phyloP scores from a whole-genome alignment of 2,888 invertebrate species.

The Empis livida region DNA sequence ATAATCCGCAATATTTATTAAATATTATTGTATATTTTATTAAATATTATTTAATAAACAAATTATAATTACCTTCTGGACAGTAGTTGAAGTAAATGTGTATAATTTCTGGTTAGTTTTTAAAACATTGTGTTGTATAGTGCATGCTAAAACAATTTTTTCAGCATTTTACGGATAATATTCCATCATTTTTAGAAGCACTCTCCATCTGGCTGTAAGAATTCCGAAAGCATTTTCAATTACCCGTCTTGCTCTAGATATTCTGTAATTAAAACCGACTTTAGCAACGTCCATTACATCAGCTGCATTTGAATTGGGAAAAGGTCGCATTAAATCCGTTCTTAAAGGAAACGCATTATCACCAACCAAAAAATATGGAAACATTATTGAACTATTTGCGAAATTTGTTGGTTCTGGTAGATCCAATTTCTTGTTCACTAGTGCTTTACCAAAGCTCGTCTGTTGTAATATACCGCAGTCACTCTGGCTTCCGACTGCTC shows the following conservation, averaged over 20 bases:
- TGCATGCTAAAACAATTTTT: slow-evolving; percentile 5
- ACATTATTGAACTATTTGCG: neutral
- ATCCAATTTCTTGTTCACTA: neutral
- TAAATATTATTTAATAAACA: neutral
- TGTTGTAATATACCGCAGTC: neutral
- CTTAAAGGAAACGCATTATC: neutral
- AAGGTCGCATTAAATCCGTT: neutral
- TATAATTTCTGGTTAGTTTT: neutral
- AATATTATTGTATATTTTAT: neutral
- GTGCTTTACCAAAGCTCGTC: neutral
- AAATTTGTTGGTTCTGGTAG: neutral
- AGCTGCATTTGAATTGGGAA: neutral
- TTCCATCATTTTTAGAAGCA: neutral
- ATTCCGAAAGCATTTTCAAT: slow-evolving; percentile 1
- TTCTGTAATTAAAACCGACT: slow-evolving; percentile 1
- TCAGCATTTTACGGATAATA: neutral
- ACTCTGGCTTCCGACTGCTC: neutral
- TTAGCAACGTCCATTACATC: neutral
- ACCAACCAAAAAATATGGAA: neutral
- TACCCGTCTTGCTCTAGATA: slow-evolving; percentile 4
- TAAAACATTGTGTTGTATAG: slow-evolving; percentile 3
- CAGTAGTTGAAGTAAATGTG: neutral
- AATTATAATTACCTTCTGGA: neutral
- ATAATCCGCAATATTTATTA: neutral
- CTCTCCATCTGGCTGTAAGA: neutral